Percentiles rank a stretch among this genome's conserved stretches.
Evolutionary conservation across 2,113 vertebrate species (phyloP).

Genomic region (Pipra filicauda): DNA sequence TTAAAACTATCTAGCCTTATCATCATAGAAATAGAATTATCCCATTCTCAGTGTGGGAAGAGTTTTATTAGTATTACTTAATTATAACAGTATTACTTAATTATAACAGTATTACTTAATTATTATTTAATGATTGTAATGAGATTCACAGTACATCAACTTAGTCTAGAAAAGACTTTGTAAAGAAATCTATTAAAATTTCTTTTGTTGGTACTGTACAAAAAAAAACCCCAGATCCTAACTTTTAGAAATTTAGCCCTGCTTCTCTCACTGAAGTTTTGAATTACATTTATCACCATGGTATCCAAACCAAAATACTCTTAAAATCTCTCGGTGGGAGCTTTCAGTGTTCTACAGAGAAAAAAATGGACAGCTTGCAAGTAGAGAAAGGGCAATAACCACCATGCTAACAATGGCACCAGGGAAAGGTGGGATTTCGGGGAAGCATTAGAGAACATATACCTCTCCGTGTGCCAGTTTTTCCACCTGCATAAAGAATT

Average conservation of each 20-base stretch:
- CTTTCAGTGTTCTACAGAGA: neutral
- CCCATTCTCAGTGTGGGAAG: neutral
- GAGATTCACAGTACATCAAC: neutral
- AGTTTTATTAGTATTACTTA: neutral
- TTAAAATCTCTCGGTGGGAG: neutral
- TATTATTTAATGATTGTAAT: neutral
- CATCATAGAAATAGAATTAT: neutral
- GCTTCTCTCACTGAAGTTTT: neutral
- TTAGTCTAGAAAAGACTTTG: neutral
- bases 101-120: neutral
- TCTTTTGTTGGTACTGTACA: neutral
- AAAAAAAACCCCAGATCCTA: neutral
- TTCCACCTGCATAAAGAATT: neutral
- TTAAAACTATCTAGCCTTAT: neutral
- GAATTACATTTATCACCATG: neutral
- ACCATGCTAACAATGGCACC: accelerated
- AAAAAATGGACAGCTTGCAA: neutral
- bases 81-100: neutral
- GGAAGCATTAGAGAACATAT: neutral
- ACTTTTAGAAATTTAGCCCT: neutral
- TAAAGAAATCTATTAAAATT: neutral
- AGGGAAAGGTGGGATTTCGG: neutral
- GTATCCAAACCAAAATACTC: neutral
- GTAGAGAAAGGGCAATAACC: neutral
- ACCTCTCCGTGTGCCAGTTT: neutral